Conservation (phyloP, 2,888 invertebrate genomes). For the Merodon equestris region DNA sequence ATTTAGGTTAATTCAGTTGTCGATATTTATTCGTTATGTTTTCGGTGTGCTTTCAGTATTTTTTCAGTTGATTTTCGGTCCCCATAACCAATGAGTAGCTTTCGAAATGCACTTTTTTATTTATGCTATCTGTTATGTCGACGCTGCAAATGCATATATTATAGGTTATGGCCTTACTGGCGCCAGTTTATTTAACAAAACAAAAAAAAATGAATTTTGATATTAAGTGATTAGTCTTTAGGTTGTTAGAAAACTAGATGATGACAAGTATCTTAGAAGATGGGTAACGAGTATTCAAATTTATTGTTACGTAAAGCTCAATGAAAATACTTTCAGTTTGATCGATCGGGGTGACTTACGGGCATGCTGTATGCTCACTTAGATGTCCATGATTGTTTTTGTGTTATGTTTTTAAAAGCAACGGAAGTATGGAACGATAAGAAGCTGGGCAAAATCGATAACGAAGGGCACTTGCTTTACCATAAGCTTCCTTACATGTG, state of each 20-base stretch:
- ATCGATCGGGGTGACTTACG: slow-evolving; percentile 33
- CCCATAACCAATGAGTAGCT: slow-evolving; percentile 27
- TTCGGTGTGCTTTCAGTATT: slow-evolving; percentile 29
- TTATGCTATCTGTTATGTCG: neutral
- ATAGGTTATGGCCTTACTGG: slow-evolving; percentile 52
- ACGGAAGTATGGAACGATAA: slow-evolving; percentile 1
- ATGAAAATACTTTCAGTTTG: slow-evolving; percentile 28
- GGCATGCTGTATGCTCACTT: too few species aligned
- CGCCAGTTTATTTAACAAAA: slow-evolving; percentile 51
- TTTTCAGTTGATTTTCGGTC: slow-evolving; percentile 19
- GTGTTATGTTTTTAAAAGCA: too few species aligned
- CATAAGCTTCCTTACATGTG: slow-evolving; percentile 21
- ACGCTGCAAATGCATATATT: slow-evolving; percentile 22
- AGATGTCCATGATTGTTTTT: too few species aligned
- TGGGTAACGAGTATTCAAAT: slow-evolving; percentile 30
- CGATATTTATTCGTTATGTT: slow-evolving; percentile 52
- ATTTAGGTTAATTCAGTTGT: slow-evolving; percentile 59
- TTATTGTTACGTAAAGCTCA: slow-evolving; percentile 38
- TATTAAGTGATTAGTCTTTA: slow-evolving; percentile 58
- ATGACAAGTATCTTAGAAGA: slow-evolving; percentile 27
- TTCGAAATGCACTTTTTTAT: slow-evolving; percentile 53
- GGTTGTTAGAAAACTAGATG: slow-evolving; percentile 10
- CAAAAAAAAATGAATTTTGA: slow-evolving; percentile 48
- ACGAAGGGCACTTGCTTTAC: neutral
- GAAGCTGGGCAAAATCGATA: slow-evolving; percentile 37